A percentile compares a stretch with the other conserved stretches of the same genome.
Evolutionary conservation across 2,797 vertebrate genomes (phyloP).

Genomic region (Mormyrus proboscirostris): DNA sequence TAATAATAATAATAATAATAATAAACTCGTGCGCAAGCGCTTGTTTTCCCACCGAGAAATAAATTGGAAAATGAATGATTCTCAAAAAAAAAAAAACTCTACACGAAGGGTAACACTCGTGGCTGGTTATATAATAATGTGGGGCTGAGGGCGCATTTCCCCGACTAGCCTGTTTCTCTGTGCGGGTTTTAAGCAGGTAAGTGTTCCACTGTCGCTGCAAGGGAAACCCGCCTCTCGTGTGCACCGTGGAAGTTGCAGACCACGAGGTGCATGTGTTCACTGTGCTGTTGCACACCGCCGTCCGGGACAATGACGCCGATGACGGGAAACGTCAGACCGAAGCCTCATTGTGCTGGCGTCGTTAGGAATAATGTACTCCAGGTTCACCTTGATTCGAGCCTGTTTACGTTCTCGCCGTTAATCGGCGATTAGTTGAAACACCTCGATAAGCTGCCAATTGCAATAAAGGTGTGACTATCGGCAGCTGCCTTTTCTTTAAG

Average conservation of each 20-base stretch:
- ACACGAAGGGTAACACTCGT: constrained; percentile 53
- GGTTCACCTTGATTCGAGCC: constrained; percentile 20
- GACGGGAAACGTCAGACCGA: background rate
- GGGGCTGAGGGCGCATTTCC: background rate
- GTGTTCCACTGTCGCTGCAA: background rate
- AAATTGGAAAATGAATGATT: constrained; percentile 33
- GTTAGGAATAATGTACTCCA: constrained; percentile 1
- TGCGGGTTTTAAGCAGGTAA: background rate
- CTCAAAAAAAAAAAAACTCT: background rate
- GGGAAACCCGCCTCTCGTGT: background rate
- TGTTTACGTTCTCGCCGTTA: constrained; percentile 37
- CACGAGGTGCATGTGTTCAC: background rate
- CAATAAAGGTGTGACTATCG: background rate
- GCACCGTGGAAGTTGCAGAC: background rate
- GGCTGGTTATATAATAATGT: background rate
- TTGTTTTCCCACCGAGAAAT: constrained; percentile 47
- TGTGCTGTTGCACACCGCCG: background rate
- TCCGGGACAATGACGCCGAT: background rate
- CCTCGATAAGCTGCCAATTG: constrained; percentile 27
- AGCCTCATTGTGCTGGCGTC: background rate
- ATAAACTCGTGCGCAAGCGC: background rate
- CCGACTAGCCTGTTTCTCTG: background rate
- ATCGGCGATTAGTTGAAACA: constrained; percentile 32
- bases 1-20: background rate
- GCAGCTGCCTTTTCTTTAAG: background rate